phyloP scores from a whole-genome alignment of 2,797 vertebrate genomes.

The Pempheris klunzingeri region DNA sequence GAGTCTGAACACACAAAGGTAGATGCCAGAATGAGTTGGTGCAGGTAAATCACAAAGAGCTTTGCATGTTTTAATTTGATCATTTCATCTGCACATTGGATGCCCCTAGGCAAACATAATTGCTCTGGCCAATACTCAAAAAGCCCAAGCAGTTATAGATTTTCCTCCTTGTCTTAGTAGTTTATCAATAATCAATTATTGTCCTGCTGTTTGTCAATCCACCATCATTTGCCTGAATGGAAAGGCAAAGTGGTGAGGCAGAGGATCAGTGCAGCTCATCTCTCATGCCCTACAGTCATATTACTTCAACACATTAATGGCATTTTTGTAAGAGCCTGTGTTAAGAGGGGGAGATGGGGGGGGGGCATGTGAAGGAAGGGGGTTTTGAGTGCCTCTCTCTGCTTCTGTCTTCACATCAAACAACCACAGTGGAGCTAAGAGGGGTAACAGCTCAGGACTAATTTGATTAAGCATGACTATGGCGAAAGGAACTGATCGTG shows the following conservation, averaged over 20 bases:
- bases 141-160: conserved; percentile 62
- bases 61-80: conserved; percentile 39
- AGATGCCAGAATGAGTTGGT: conserved; percentile 5
- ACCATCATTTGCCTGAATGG: conserved; percentile 61
- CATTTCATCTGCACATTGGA: conserved; percentile 52
- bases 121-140: conserved; percentile 27
- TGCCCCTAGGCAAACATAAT: conserved; percentile 53
- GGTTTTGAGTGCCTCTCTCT: conserved; percentile 21
- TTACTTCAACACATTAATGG: conserved; percentile 61
- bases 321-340: conserved; percentile 50
- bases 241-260: conserved; percentile 46
- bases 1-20: not conserved
- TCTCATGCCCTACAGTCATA: conserved; percentile 67
- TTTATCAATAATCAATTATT: conserved; percentile 80
- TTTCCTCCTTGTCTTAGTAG: conserved; percentile 66
- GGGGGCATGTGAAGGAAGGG: conserved; percentile 11
- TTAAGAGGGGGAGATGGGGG: conserved; percentile 30
- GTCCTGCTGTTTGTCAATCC: conserved; percentile 68
- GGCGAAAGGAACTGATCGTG: conserved; percentile 32
- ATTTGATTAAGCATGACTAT: conserved; percentile 75
- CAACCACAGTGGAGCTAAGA: conserved; percentile 47
- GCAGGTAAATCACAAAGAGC: conserved; percentile 8
- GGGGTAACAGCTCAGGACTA: conserved; percentile 61
- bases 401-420: conserved; percentile 65
- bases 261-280: conserved; percentile 65